Percentiles rank a stretch among this genome's conserved stretches.
Conservation (phyloP, 2,113 vertebrate genomes). For the Ornithorhynchus anatinus region DNA sequence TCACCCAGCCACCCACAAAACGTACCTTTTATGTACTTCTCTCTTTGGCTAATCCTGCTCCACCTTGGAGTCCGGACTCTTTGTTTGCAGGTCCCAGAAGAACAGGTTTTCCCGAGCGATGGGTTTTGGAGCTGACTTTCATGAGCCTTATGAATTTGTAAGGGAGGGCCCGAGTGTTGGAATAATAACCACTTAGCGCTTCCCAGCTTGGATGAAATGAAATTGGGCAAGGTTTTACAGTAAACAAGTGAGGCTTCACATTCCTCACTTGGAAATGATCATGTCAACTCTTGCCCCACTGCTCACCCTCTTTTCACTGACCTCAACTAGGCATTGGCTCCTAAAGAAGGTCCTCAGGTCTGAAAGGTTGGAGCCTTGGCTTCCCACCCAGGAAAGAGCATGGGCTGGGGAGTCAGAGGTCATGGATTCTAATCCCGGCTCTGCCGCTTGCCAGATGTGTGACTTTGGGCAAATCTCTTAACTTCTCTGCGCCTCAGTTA, state of each 20-base stretch:
- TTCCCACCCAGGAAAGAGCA: no score
- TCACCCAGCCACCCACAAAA: constrained; percentile 41
- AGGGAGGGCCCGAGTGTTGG: neutral
- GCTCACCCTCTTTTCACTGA: no score
- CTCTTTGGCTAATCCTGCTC: constrained; percentile 20
- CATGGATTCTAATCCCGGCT: no score
- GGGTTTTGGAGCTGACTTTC: neutral
- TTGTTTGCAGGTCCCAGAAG: constrained; percentile 36
- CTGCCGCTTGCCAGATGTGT: no score
- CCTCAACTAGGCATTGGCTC: no score
- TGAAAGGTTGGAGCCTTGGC: no score
- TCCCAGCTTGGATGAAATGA: neutral
- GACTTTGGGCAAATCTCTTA: no score
- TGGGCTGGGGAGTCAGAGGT: no score
- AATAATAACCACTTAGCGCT: neutral
- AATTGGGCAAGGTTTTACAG: neutral
- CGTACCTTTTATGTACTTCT: constrained; percentile 22
- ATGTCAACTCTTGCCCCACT: neutral
- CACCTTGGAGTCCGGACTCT: constrained; percentile 1
- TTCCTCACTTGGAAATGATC: neutral
- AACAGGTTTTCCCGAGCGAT: constrained; percentile 33
- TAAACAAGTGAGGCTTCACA: neutral
- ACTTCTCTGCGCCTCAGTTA: no score
- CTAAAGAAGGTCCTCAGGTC: no score
- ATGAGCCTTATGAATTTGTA: neutral